Evolutionary conservation across 2,113 vertebrate species (phyloP).

Genomic region (Myrmecophaga tridactyla): DNA sequence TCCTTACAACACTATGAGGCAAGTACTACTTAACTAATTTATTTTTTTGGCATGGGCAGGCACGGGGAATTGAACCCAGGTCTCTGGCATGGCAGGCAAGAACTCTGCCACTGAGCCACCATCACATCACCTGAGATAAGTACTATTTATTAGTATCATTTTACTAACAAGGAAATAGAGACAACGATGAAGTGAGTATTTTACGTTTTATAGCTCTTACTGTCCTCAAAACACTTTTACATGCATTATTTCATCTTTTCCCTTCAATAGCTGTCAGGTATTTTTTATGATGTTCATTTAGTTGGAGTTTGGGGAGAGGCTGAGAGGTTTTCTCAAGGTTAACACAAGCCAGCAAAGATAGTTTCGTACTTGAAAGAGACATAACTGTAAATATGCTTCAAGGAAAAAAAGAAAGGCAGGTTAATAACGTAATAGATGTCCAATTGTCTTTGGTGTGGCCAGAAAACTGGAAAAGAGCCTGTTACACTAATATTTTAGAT

Average conservation of each 20-base stretch:
- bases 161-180: background rate
- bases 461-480: background rate
- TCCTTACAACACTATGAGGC: background rate
- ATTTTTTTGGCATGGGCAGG: no score
- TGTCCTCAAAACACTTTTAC: background rate
- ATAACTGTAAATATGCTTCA: background rate
- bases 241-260: background rate
- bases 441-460: rapidly evolving
- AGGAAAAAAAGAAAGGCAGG: no score
- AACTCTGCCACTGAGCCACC: no score
- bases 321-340: background rate
- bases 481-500: background rate
- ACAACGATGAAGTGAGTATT: background rate
- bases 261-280: background rate
- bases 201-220: background rate
- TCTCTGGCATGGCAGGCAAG: no score
- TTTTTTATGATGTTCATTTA: background rate
- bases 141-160: background rate
- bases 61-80: no score
- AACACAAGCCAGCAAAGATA: background rate
- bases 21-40: background rate
- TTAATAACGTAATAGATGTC: background rate
- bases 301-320: background rate
- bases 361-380: background rate
- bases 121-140: no score